Percentiles rank a stretch among this genome's conserved stretches.
Conservation (phyloP, 2,888 invertebrate genomes). For the Alviniconcha strummeri region DNA sequence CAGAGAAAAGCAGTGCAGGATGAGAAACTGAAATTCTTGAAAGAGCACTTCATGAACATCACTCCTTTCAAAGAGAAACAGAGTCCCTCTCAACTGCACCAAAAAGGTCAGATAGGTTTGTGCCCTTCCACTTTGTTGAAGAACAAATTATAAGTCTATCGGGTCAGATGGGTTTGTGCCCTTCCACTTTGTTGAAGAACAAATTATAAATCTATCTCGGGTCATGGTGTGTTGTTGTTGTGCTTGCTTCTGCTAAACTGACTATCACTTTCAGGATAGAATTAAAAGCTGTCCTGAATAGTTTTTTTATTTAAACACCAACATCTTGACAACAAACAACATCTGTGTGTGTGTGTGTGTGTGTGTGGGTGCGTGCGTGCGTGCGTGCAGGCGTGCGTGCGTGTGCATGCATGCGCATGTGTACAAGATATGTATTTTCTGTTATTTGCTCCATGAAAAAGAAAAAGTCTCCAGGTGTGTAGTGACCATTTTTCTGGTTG, state of each 20-base stretch:
- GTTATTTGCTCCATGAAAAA: too few species aligned
- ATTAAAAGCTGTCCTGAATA: not conserved
- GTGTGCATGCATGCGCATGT: not conserved
- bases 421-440: too few species aligned
- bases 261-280: not conserved
- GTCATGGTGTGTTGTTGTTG: not conserved
- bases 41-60: constrained; percentile 60
- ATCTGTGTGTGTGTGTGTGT: not conserved
- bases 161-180: not conserved
- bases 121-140: not conserved
- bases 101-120: constrained; percentile 23
- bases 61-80: constrained; percentile 48
- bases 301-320: not conserved
- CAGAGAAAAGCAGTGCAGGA: constrained; percentile 63
- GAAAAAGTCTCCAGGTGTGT: too few species aligned
- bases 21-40: constrained; percentile 56
- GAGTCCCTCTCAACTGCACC: not conserved
- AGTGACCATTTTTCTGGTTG: too few species aligned
- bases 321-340: too few species aligned
- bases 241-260: not conserved
- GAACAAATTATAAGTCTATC: not conserved
- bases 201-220: not conserved
- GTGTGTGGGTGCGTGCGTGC: not conserved
- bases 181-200: not conserved
- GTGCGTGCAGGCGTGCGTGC: not conserved